phyloP scores from a whole-genome alignment of 2,113 vertebrate genomes.

The Callorhinus ursinus region DNA sequence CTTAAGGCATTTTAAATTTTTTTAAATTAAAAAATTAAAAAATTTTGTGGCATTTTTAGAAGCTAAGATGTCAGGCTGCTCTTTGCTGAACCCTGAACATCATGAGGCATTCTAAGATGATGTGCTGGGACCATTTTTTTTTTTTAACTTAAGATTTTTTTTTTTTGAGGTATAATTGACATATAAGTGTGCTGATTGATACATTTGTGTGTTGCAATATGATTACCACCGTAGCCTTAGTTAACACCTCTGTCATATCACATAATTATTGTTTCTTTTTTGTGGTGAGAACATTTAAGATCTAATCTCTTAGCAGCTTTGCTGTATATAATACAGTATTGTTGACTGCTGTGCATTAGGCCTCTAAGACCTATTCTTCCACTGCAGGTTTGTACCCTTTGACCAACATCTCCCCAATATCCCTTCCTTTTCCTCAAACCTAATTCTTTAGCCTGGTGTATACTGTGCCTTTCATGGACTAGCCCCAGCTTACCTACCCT shows the following conservation, averaged over 20 bases:
- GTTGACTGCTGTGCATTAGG: background rate
- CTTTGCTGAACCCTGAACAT: background rate
- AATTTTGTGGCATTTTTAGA: background rate
- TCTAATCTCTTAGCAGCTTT: background rate
- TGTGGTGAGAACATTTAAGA: slow-evolving; percentile 6
- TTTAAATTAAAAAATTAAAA: background rate
- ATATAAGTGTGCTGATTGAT: background rate
- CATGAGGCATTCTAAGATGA: background rate
- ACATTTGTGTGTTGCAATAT: background rate
- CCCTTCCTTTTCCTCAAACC: background rate
- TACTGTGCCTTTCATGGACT: background rate
- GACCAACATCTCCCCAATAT: background rate
- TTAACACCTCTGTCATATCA: background rate
- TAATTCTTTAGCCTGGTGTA: background rate
- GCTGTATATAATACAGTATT: background rate
- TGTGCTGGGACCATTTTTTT: background rate
- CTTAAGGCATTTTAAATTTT: background rate
- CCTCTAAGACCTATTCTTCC: background rate
- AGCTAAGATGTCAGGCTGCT: background rate
- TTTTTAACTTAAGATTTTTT: background rate
- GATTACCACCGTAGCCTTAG: background rate
- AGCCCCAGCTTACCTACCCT: background rate
- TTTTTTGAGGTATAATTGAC: background rate
- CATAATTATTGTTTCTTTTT: slow-evolving; percentile 9
- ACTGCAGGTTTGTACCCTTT: background rate